phyloP scores from a whole-genome alignment of 2,113 vertebrate species.

The Tor tambroides region DNA sequence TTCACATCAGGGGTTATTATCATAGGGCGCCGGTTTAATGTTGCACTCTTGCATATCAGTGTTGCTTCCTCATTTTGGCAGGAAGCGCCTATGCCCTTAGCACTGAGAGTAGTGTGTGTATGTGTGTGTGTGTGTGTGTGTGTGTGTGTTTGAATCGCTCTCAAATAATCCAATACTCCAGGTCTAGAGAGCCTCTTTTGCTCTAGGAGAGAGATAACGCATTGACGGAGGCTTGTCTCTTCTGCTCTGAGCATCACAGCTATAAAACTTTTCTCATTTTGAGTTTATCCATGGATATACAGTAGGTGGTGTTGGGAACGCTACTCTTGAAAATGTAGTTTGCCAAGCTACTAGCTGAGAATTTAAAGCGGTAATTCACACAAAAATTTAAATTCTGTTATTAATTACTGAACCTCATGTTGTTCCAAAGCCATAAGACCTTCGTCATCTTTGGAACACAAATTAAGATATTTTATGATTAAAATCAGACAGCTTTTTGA shows the following conservation, averaged over 20 bases:
- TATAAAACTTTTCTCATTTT: neutral
- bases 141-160: neutral
- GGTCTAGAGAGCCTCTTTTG: neutral
- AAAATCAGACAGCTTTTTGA: no score
- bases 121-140: no score
- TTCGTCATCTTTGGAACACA: no score
- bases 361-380: no score
- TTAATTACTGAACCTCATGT: no score
- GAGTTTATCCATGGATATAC: neutral
- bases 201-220: neutral
- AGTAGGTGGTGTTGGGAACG: neutral
- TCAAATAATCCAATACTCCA: conserved; percentile 16
- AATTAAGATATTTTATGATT: no score
- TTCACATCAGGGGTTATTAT: neutral
- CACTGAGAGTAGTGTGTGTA: neutral
- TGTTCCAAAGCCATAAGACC: no score
- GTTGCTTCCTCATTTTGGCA: neutral
- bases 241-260: neutral
- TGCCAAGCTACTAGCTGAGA: neutral
- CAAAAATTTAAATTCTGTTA: no score
- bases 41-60: neutral
- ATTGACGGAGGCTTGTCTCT: neutral
- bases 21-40: neutral
- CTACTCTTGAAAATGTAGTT: neutral
- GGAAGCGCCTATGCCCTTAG: neutral